phyloP scores from a whole-genome alignment of 2,888 invertebrate genomes.

The Polymixis flavicincta region DNA sequence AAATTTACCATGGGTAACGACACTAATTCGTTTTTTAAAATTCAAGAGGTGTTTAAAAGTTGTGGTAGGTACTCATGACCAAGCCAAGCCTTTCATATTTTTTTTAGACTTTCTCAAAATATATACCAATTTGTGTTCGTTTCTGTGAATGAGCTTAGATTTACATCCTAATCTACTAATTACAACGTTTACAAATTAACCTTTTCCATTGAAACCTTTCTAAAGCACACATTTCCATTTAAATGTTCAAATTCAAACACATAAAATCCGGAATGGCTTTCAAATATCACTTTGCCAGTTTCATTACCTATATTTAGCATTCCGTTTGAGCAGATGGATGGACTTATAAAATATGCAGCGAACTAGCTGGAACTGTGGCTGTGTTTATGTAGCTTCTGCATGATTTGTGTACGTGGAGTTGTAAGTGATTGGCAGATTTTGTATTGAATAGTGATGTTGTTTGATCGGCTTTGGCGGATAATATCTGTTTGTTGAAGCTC shows the following conservation, averaged over 20 bases:
- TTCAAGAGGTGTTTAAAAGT: too few species aligned
- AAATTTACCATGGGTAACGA: too few species aligned
- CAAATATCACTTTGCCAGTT: slow-evolving; percentile 55
- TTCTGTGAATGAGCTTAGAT: not conserved
- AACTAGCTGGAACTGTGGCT: slow-evolving; percentile 44
- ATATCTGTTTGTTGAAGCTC: too few species aligned
- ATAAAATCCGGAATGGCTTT: slow-evolving; percentile 21
- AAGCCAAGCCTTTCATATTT: too few species aligned
- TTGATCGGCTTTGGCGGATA: not conserved
- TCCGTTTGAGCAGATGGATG: slow-evolving; percentile 62
- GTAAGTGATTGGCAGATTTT: slow-evolving; percentile 33
- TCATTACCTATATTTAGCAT: slow-evolving; percentile 64
- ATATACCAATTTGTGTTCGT: too few species aligned
- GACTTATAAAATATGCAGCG: slow-evolving; percentile 64
- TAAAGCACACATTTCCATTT: slow-evolving; percentile 21
- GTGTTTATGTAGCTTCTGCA: slow-evolving; percentile 36
- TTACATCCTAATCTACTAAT: not conserved
- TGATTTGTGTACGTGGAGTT: slow-evolving; percentile 17
- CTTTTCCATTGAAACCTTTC: slow-evolving; percentile 14
- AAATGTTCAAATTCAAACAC: slow-evolving; percentile 46
- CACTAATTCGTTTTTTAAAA: too few species aligned
- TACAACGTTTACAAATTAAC: slow-evolving; percentile 15
- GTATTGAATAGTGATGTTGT: slow-evolving; percentile 7
- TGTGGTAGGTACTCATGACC: too few species aligned
- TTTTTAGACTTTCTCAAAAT: not conserved